Evolutionary conservation across 1,140 invertebrate genomes (phyloP), one percentile per base, ranked within the genome.

Genomic region (Saccostrea cuccullata): DNA sequence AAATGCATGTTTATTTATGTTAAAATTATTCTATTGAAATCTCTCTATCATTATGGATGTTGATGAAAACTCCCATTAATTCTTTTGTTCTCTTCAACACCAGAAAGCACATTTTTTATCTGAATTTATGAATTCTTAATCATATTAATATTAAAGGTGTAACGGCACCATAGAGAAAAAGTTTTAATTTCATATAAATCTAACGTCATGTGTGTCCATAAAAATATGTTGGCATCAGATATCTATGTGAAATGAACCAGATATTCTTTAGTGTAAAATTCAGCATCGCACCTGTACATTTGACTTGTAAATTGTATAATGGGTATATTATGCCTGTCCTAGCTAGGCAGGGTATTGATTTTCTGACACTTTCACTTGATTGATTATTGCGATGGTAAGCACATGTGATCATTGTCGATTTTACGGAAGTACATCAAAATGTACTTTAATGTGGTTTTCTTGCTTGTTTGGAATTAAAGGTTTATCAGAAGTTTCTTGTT

Each of bases 401-500:
- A 15, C 12, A 15, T 77, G 70, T 30, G 70, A 30, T 77, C 26
- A 30, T 30, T 11, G 13, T 30, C 15, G 26, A 77, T 30, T 30
- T 30, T 36, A 77, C 30, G 30, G 0, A 30, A 77, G 23, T 15
- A 77, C 70, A 77, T 77, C 70, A 36, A 77, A 26, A 77, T 77
- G 23, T 77, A 77, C 70, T 77, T 77, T 77, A 23, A 77, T 77
- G 70, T 12, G 30, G 70, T 77, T 77, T 77, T 77, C 70, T 77
- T 36, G 26, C 26, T 77, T 77, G 70, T 77, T 77, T 17, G 11
- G 26, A 77, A 15, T 15, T 30, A 77, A 30, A 77, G 47, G 15
- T 77, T 77, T 30, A 77, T 30, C 70, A 23, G 15, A 77, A 26
- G 30, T 77, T 36, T 36, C 26, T 47, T 47, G 47, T 47, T n/a